Conservation (phyloP, 2,888 invertebrate species). For the Myopa testacea region DNA sequence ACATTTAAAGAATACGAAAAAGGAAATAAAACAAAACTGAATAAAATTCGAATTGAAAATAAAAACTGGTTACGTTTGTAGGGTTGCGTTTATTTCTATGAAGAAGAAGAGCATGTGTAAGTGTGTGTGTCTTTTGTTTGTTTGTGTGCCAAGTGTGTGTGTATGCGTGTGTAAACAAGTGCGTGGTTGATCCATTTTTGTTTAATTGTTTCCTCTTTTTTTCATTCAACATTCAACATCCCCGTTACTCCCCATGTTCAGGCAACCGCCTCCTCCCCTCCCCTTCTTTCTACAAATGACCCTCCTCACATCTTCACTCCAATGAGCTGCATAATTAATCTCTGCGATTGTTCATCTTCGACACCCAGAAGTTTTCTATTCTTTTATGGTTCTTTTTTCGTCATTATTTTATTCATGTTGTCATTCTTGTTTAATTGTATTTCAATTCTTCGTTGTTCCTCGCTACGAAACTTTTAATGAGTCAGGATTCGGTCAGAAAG, state of each 20-base stretch:
- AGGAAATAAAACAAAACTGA: too few species aligned
- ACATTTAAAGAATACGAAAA: too few species aligned
- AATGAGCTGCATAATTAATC: background rate
- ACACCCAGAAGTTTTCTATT: background rate
- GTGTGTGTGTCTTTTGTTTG: conserved; percentile 3
- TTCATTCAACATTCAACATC: background rate
- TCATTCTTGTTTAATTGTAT: too few species aligned
- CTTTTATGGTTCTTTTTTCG: background rate
- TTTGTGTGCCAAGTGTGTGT: conserved; percentile 34
- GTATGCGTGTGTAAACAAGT: conserved; percentile 27
- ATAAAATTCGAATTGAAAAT: conserved; percentile 35
- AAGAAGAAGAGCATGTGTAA: background rate
- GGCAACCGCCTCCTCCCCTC: conserved; percentile 43
- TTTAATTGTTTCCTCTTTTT: conserved; percentile 22
- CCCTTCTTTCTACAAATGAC: conserved; percentile 7
- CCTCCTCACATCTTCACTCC: background rate
- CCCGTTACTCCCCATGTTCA: background rate
- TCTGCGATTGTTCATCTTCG: background rate
- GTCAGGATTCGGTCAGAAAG: too few species aligned
- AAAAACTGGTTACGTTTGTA: conserved; percentile 34
- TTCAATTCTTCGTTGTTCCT: too few species aligned
- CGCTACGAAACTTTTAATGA: too few species aligned
- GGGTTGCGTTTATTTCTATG: background rate
- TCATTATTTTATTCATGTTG: too few species aligned
- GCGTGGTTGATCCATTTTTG: conserved; percentile 50